phyloP scores from a whole-genome alignment of 2,888 invertebrate genomes.

The Eremobia ochroleuca region DNA sequence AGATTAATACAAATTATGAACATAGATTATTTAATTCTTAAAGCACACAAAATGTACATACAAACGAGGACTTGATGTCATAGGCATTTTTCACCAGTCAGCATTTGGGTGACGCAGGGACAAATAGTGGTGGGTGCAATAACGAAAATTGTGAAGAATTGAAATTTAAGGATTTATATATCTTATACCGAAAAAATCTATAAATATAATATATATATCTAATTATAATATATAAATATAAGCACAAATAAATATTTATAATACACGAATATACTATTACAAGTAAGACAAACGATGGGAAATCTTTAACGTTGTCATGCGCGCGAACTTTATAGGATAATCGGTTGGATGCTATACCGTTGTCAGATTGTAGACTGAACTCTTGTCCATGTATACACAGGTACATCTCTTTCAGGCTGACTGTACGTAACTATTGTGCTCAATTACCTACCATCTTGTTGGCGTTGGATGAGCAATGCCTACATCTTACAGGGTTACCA shows the following conservation, averaged over 20 bases:
- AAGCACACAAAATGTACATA: background rate
- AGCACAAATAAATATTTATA: too few relatives aligned
- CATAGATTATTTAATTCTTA: background rate
- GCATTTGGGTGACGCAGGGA: too few relatives aligned
- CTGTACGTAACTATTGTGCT: slow-evolving; percentile 1
- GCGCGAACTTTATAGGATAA: background rate
- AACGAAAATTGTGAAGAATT: background rate
- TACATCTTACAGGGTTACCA: slow-evolving; percentile 20
- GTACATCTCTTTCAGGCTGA: background rate
- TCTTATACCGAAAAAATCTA: too few relatives aligned
- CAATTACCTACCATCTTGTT: slow-evolving; percentile 28
- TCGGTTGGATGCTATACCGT: background rate
- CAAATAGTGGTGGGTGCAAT: too few relatives aligned
- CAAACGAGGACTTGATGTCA: background rate
- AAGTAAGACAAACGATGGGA: background rate
- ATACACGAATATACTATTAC: background rate
- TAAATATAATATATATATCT: background rate
- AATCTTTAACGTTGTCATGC: background rate
- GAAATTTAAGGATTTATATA: background rate
- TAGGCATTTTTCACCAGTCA: too few relatives aligned
- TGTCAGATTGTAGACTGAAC: background rate
- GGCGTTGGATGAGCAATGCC: background rate
- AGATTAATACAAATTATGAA: background rate
- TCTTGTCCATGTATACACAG: background rate
- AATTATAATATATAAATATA: background rate